phyloP scores from a whole-genome alignment of 2,888 invertebrate species.

The Meganola albula region DNA sequence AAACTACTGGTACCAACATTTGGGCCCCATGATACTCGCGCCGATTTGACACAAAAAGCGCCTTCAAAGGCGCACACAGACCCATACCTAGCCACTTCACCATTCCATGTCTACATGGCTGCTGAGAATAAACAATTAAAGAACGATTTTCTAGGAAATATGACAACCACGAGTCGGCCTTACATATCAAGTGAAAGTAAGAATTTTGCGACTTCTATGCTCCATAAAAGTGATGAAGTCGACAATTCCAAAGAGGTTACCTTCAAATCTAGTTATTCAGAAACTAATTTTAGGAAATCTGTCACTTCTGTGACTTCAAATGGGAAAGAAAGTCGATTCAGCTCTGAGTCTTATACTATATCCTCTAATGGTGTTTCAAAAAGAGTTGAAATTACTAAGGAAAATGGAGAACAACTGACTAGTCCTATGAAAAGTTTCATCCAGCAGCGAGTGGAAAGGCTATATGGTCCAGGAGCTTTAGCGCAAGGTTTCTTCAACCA shows the following conservation, averaged over 20 bases:
- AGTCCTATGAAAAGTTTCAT: constrained; percentile 86
- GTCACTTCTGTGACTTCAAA: constrained; percentile 51
- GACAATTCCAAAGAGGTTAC: constrained; percentile 61
- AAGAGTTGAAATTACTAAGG: constrained; percentile 67
- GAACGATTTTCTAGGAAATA: constrained; percentile 70
- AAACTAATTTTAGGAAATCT: constrained; percentile 65
- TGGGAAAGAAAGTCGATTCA: constrained; percentile 53
- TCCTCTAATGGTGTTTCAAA: constrained; percentile 69
- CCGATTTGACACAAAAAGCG: constrained; percentile 70
- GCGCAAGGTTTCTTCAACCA: constrained; percentile 90
- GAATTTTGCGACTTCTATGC: constrained; percentile 63
- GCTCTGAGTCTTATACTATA: constrained; percentile 66
- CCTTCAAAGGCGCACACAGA: constrained; percentile 74
- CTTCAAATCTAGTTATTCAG: constrained; percentile 71
- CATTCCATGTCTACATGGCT: constrained; percentile 68
- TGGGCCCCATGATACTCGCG: constrained; percentile 66
- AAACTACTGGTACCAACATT: constrained; percentile 77
- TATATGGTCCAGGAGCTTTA: constrained; percentile 91
- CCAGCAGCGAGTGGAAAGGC: constrained; percentile 90
- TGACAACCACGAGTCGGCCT: constrained; percentile 63
- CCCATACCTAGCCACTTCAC: constrained; percentile 59
- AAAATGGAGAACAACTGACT: constrained; percentile 64
- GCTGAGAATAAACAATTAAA: constrained; percentile 70
- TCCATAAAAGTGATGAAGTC: constrained; percentile 64
- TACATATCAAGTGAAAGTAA: constrained; percentile 64